These are phyloP conservation scores for Glaucidium brasilianum DNA, from an alignment of 2,113 vertebrate genomes.

Conservation along the genomic window DNA sequence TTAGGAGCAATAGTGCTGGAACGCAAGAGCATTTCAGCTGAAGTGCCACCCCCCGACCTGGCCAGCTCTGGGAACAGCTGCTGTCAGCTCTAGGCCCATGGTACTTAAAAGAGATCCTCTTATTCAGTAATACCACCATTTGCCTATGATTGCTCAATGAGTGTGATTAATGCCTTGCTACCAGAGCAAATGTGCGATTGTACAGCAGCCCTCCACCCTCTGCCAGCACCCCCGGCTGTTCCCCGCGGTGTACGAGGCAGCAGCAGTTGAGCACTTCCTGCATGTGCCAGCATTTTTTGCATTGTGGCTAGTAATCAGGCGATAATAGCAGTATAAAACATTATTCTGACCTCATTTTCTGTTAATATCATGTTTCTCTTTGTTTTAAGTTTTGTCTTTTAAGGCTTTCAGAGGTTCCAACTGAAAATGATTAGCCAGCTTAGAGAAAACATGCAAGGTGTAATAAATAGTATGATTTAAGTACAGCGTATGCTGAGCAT, in stretches of 20 bases:
- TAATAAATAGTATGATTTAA: not conserved
- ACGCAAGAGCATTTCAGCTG: not conserved
- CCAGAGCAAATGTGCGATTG: not conserved
- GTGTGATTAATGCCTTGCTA: not conserved
- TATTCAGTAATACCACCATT: not conserved
- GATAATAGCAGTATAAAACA: not conserved
- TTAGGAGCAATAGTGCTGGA: not conserved
- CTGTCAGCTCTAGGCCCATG: not conserved
- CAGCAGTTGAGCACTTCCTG: not conserved
- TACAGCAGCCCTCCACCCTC: not conserved
- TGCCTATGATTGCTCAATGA: not conserved
- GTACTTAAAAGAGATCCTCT: not conserved
- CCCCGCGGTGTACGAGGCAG: accelerated
- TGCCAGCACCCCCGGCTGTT: not conserved
- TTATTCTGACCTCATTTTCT: not conserved
- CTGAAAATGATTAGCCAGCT: not conserved
- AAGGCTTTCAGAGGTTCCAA: not conserved
- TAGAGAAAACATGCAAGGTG: not conserved
- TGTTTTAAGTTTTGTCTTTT: not conserved
- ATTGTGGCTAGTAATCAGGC: not conserved
- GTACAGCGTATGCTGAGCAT: not conserved
- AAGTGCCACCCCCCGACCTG: not conserved
- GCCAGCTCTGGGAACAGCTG: not conserved
- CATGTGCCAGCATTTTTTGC: not conserved
- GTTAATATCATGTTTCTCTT: not conserved